Base-by-base conservation (phyloP, 2,888 invertebrate genomes). In the Limnephilus auricula region DNA sequence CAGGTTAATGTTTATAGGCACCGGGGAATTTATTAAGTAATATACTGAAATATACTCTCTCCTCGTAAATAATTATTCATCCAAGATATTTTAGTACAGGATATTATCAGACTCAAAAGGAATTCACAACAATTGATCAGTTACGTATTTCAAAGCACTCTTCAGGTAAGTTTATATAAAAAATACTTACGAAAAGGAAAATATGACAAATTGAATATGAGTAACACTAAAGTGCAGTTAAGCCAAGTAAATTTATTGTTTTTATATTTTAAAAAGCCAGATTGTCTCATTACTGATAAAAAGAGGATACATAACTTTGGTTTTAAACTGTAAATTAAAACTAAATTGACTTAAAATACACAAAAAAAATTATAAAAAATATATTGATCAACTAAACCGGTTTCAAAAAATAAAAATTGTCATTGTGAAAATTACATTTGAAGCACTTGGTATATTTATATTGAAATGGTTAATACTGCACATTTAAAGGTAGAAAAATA, bases 401-500 rank as follows among this genome's bases (percentile, higher is more conserved):
- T 65, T 65, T 65, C 65, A 25, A 25, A 65, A 65, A 45, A 87
- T 30, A 65, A 87, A 87, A 87, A 31, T 65, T 25, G 30, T n/a
- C 32, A 45, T 65, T 18, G 2, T 32, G 6, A 78, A 65, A 65
- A 87, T 9, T 15, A 85, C n/a, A 85, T 37, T 65, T 9, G 6
- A 25, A n/a, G 65, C 65, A 65, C 65, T 65, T 25, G 45, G 45
- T 50, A 50, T 50, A 50, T 50, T 50, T 50, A 50, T 50, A 5
- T 65, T 65, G 65, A 65, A 65, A n/a, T 31, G 45, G 10, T n/a
- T 79, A 90, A 90, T 90, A 90, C 90, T 83, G 90, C 50, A 83
- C 32, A 31, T 90, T 90, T 37, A 90, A n/a, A 32, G 83, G 90
- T 90, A 90, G 90, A 90, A 90, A 90, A 90, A 90, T 90, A 89